Percentiles rank a stretch among this genome's conserved stretches.
These are phyloP conservation scores for Acrobeloides nanus DNA, from an alignment of 2,888 invertebrate species.

Conservation along the genomic window DNA sequence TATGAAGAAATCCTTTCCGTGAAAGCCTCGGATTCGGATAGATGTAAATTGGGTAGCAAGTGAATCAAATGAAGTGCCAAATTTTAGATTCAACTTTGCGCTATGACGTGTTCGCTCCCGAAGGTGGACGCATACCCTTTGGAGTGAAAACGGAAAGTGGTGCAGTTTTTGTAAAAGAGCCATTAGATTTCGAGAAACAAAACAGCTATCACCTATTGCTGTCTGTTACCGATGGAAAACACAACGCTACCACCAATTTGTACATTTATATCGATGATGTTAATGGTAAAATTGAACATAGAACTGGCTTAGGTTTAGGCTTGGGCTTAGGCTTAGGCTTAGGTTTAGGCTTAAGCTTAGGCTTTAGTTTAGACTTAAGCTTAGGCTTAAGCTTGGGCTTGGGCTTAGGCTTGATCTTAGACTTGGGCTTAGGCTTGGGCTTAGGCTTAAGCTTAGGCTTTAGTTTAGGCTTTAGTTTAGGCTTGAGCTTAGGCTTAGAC, in stretches of 20 bases:
- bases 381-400: no score
- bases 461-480: no score
- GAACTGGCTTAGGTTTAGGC: no score
- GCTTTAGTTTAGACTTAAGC: no score
- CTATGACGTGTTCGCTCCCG: slow-evolving; percentile 37
- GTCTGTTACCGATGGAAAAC: slow-evolving; percentile 60
- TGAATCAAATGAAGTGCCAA: slow-evolving; percentile 7
- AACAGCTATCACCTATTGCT: slow-evolving; percentile 71
- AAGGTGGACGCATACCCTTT: slow-evolving; percentile 37
- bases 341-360: no score
- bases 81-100: slow-evolving; percentile 44
- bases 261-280: no score
- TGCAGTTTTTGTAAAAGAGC: slow-evolving; percentile 46
- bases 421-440: no score
- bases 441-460: no score
- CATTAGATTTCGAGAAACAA: slow-evolving; percentile 44
- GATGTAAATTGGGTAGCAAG: slow-evolving; percentile 22
- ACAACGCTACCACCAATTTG: background rate
- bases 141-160: slow-evolving; percentile 48
- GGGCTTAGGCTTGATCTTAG: no score
- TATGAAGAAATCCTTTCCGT: slow-evolving; percentile 30
- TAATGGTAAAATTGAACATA: no score
- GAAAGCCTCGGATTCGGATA: slow-evolving; percentile 48
- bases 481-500: no score
- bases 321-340: no score